phyloP scores from a whole-genome alignment of 2,888 invertebrate genomes.

The Sinotaia quadrata region DNA sequence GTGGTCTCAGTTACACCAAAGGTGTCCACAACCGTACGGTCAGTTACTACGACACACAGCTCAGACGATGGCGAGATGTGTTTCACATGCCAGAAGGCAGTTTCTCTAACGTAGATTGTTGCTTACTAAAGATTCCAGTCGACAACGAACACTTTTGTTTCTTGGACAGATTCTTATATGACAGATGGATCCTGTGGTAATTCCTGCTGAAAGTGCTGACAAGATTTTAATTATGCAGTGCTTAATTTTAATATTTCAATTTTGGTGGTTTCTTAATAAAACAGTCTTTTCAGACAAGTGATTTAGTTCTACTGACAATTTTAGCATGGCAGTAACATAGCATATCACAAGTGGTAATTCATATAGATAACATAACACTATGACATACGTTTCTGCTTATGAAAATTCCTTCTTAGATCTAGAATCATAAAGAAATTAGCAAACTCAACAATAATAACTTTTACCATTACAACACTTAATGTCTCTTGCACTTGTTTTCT shows the following conservation, averaged over 20 bases:
- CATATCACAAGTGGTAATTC: not conserved
- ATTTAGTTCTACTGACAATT: too few relatives aligned
- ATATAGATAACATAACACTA: not conserved
- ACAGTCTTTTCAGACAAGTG: too few relatives aligned
- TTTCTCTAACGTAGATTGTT: slow-evolving; percentile 56
- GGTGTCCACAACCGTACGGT: slow-evolving; percentile 49
- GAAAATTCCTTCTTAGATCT: too few relatives aligned
- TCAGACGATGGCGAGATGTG: slow-evolving; percentile 53
- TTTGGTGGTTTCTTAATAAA: not conserved
- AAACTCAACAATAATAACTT: too few relatives aligned
- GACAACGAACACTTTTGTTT: slow-evolving; percentile 58
- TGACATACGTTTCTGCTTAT: too few relatives aligned
- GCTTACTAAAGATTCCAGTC: slow-evolving; percentile 51
- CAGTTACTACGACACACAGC: slow-evolving; percentile 55
- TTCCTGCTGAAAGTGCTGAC: too few relatives aligned
- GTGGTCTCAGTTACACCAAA: slow-evolving; percentile 57
- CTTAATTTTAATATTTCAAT: not conserved
- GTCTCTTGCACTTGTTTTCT: too few relatives aligned
- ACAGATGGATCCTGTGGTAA: slow-evolving; percentile 65
- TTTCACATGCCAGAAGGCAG: slow-evolving; percentile 51
- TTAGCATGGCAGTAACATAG: too few relatives aligned
- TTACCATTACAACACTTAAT: too few relatives aligned
- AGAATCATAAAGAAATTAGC: too few relatives aligned
- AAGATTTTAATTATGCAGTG: too few relatives aligned
- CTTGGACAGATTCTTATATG: slow-evolving; percentile 53